Evolutionary conservation across 2,888 invertebrate genomes (phyloP), one percentile per base, ranked within the genome.

Genomic region (Pogonocherus hispidulus): DNA sequence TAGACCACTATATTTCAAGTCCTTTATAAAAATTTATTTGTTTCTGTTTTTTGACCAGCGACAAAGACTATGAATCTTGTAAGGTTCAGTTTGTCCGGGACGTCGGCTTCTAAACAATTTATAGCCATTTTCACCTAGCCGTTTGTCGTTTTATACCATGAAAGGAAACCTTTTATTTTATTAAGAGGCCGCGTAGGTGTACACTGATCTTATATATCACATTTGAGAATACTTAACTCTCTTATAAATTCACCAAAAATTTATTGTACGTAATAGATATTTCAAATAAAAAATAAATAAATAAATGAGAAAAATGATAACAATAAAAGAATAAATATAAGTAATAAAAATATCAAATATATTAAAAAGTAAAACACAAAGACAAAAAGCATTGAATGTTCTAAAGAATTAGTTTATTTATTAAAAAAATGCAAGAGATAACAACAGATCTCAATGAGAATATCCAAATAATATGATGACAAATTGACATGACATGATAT

Each of bases 41-140:
- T 64, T 59, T 47, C 44, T 65, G 55, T 41, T 63, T 47, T 49
- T 54, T 55, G 60, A 60, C 64, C 55, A 63, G 66, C 66, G 64
- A 72, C 71, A 67, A 62, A 70, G 72, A 52, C 57, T 63, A 75
- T 73, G 72, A 73, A 75, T 76, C 72, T 76, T 70, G 60, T 67
- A 70, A 67, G 70, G 69, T 73, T 73, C 70, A 68, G 65, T 70
- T 75, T 71, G 74, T 72, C 76, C 68, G 71, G 69, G 6, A 20
- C 16, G 44, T 46, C 46, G 44, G 22, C 65, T 11, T 62, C 62
- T 72, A 69, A 74, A 70, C 67, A 73, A 75, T 76, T 74, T 76
- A 72, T 72, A 49, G 71, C 57, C n/a, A 46, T 57, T 57, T 44
- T 57, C 57, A 57, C 57, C 57, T 57, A 57, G 46, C 18, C 20